Evolutionary conservation across 2,113 vertebrate genomes (phyloP).

Genomic region (Entelurus aequoreus): DNA sequence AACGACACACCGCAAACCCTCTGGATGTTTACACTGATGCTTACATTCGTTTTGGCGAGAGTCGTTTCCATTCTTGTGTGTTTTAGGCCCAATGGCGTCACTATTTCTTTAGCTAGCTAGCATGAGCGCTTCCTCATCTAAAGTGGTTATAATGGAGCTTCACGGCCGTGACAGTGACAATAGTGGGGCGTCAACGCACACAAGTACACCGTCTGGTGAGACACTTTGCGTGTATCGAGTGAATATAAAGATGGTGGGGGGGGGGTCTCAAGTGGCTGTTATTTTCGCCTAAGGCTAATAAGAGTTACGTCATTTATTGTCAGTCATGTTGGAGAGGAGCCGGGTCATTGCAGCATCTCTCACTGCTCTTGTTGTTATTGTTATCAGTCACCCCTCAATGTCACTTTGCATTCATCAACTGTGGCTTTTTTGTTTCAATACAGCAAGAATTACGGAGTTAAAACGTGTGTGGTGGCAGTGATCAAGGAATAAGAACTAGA

Average conservation of each 20-base stretch:
- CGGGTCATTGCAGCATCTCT: slow-evolving; percentile 37
- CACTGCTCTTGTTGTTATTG: slow-evolving; percentile 3
- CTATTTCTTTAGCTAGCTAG: slow-evolving; percentile 13
- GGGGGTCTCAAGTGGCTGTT: slow-evolving; percentile 23
- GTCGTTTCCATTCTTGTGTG: slow-evolving; percentile 1
- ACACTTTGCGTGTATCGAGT: background rate
- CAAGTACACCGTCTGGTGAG: background rate
- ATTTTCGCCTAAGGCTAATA: background rate
- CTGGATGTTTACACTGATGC: background rate
- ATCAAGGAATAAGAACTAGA: too few relatives aligned
- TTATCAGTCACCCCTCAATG: background rate
- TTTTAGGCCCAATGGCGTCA: slow-evolving; percentile 51
- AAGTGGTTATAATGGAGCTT: background rate
- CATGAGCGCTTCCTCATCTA: slow-evolving; percentile 16
- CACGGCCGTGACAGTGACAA: background rate
- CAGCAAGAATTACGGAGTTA: too few relatives aligned
- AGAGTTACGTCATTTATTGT: slow-evolving; percentile 54
- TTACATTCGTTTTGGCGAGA: background rate
- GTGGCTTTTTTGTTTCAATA: too few relatives aligned
- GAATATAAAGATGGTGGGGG: slow-evolving; percentile 2
- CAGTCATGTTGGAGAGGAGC: slow-evolving; percentile 40
- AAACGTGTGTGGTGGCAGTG: too few relatives aligned
- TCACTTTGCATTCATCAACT: background rate
- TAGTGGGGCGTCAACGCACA: background rate
- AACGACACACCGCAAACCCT: slow-evolving; percentile 22